Conservation (phyloP, 2,113 vertebrate genomes). For the Typhlomys cinereus region DNA sequence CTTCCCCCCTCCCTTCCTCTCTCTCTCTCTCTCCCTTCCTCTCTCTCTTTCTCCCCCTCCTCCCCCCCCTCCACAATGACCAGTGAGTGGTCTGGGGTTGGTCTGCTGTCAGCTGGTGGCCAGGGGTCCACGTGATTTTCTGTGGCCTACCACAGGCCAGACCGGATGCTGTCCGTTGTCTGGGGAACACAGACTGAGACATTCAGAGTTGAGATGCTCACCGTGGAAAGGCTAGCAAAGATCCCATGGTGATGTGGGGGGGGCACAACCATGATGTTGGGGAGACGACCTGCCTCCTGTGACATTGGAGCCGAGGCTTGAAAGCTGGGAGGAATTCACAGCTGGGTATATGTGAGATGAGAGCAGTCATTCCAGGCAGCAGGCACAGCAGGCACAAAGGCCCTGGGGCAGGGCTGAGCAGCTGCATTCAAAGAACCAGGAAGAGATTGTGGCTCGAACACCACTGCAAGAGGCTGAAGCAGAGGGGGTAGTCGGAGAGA, state of each 20-base stretch:
- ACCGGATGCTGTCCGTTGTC: neutral
- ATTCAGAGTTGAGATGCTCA: neutral
- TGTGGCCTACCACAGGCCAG: neutral
- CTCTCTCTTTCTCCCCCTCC: neutral
- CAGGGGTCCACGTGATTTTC: neutral
- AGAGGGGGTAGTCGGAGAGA: neutral
- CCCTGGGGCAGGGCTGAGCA: constrained; percentile 32
- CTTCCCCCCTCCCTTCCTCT: too few relatives aligned
- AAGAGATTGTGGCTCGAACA: neutral
- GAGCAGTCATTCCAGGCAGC: neutral
- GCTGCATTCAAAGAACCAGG: neutral
- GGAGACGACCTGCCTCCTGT: neutral
- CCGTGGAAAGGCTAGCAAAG: neutral
- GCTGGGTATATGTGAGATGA: neutral
- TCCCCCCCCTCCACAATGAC: neutral
- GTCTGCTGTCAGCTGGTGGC: neutral
- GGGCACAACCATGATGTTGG: neutral
- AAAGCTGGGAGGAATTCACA: neutral
- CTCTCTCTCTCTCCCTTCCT: neutral
- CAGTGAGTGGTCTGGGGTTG: neutral
- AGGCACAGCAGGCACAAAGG: constrained; percentile 22
- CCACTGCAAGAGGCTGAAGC: constrained; percentile 39
- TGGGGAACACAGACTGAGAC: neutral
- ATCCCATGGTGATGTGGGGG: neutral
- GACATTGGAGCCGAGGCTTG: constrained; percentile 17